Conservation (phyloP, 2,888 invertebrate genomes). For the Drosophila percnosoma region DNA sequence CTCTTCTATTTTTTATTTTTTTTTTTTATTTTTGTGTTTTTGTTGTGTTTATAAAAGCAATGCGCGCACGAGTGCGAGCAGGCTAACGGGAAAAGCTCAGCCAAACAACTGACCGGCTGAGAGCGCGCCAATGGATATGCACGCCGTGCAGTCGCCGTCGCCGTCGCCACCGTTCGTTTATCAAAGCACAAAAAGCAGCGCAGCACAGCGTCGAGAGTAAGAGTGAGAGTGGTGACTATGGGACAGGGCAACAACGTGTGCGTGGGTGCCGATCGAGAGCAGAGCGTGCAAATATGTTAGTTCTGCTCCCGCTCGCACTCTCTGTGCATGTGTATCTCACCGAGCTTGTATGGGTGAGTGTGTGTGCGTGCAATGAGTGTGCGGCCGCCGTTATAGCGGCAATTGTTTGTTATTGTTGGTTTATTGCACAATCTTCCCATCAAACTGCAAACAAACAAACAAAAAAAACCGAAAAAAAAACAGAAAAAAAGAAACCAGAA, state of each 20-base stretch:
- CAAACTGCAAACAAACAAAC: constrained; percentile 38
- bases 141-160: constrained; percentile 36
- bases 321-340: constrained; percentile 11
- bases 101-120: constrained; percentile 57
- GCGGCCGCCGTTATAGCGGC: constrained; percentile 47
- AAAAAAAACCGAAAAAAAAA: background rate
- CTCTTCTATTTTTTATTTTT: constrained; percentile 5
- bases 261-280: constrained; percentile 51
- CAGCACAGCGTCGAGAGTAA: constrained; percentile 9
- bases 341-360: background rate
- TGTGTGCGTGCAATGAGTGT: constrained; percentile 44
- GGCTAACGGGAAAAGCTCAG: constrained; percentile 70
- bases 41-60: constrained; percentile 45
- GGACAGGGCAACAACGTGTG: constrained; percentile 15
- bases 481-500: constrained; percentile 32
- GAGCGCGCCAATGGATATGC: constrained; percentile 46
- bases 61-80: constrained; percentile 51
- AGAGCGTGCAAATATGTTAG: constrained; percentile 56
- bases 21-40: constrained; percentile 21
- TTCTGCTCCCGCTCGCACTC: constrained; percentile 28
- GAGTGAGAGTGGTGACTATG: constrained; percentile 1
- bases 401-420: constrained; percentile 72
- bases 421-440: constrained; percentile 74
- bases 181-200: constrained; percentile 33
- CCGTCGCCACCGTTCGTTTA: constrained; percentile 25